Conservation (phyloP, 2,113 vertebrate species). For the Reinhardtius hippoglossoides region DNA sequence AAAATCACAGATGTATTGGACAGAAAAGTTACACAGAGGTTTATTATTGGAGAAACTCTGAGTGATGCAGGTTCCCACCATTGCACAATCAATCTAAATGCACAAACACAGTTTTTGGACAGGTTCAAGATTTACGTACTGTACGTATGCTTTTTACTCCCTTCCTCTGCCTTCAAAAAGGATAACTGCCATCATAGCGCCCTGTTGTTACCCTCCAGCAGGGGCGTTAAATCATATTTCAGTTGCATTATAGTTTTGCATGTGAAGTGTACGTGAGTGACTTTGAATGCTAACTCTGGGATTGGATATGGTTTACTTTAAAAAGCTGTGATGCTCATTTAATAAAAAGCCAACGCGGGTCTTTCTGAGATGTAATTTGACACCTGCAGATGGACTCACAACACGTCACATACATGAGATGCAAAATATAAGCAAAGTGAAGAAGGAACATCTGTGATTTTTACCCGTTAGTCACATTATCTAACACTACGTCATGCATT, state of each 20-base stretch:
- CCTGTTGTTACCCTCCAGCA: not conserved
- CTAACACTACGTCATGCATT: no score
- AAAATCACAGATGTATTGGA: not conserved
- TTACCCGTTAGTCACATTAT: no score
- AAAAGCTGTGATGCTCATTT: not conserved
- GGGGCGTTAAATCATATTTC: constrained; percentile 6
- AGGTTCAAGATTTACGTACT: no score
- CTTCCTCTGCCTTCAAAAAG: not conserved
- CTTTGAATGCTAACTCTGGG: constrained; percentile 19
- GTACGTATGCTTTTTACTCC: not conserved
- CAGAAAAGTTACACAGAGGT: not conserved
- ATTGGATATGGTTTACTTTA: not conserved
- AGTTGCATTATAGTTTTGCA: constrained; percentile 1
- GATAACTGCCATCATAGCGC: not conserved
- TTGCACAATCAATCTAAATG: not conserved
- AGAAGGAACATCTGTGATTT: no score
- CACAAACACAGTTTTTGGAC: not conserved
- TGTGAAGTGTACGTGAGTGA: constrained; percentile 12
- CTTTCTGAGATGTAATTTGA: no score
- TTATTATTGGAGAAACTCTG: not conserved
- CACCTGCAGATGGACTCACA: no score
- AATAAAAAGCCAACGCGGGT: no score
- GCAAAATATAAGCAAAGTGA: no score
- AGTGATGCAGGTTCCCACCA: not conserved
- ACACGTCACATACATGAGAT: no score